Evolutionary conservation across 2,888 invertebrate species (phyloP).

Genomic region (Dryocosmus kuriphilus): DNA sequence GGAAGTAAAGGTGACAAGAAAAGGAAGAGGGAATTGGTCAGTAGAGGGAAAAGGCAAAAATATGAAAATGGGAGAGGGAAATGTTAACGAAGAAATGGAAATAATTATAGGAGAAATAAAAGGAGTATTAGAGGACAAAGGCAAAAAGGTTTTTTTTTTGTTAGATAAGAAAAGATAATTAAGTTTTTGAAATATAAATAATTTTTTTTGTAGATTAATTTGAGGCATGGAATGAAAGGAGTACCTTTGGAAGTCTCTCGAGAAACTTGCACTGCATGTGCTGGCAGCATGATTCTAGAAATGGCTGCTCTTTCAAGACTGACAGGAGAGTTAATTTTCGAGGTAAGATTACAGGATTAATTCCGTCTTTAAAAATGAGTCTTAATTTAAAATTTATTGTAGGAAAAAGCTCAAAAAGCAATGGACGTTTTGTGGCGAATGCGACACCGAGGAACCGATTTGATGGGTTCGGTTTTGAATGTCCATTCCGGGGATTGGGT

Average conservation of each 20-base stretch:
- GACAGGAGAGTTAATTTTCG: constrained; percentile 94
- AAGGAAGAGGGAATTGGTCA: too few relatives aligned
- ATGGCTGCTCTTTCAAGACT: constrained; percentile 97
- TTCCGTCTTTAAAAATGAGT: neutral
- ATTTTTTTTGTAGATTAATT: constrained; percentile 83
- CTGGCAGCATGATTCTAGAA: constrained; percentile 98
- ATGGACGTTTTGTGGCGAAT: constrained; percentile 98
- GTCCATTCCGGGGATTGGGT: constrained; percentile 99
- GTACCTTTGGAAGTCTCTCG: constrained; percentile 86
- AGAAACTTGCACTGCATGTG: constrained; percentile 98
- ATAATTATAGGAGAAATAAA: too few relatives aligned
- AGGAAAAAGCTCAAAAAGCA: constrained; percentile 94
- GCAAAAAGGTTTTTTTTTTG: too few relatives aligned
- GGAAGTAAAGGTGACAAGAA: too few relatives aligned
- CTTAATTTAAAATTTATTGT: neutral
- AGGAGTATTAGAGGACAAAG: too few relatives aligned
- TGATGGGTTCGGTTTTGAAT: constrained; percentile 98
- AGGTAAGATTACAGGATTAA: constrained; percentile 77
- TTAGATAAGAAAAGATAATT: too few relatives aligned
- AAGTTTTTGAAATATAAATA: neutral
- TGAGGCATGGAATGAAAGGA: constrained; percentile 89
- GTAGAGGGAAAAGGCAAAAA: too few relatives aligned
- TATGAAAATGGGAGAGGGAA: too few relatives aligned
- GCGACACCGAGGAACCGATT: constrained; percentile 92
- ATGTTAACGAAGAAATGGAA: too few relatives aligned